Percentiles rank a stretch among this genome's conserved stretches.
Conservation (phyloP, 2,888 invertebrate genomes). For the Drosophila longiperda region DNA sequence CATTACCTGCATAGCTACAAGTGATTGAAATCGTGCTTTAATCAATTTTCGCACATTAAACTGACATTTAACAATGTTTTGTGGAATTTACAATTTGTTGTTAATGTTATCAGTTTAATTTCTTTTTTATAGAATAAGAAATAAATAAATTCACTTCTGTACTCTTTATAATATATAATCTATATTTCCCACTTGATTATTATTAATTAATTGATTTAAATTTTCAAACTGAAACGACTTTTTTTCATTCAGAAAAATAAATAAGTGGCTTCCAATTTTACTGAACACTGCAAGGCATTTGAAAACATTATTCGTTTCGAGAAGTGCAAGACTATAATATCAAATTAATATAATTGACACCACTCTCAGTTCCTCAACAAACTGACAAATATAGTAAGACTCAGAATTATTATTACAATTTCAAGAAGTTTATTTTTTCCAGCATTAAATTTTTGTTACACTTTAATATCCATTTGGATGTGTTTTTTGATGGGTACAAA, state of each 20-base stretch:
- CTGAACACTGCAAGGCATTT: background rate
- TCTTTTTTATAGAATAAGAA: too few species aligned
- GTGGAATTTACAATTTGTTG: too few species aligned
- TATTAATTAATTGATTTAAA: background rate
- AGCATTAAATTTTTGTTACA: background rate
- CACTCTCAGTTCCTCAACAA: background rate
- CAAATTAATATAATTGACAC: background rate
- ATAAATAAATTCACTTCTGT: too few species aligned
- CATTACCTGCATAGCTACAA: too few species aligned
- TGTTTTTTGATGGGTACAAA: conserved; percentile 9
- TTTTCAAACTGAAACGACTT: background rate
- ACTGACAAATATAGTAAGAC: background rate
- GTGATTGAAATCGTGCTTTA: too few species aligned
- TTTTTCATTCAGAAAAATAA: background rate
- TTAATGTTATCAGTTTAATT: too few species aligned
- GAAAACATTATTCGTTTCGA: background rate
- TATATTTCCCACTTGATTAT: background rate
- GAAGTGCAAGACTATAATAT: background rate
- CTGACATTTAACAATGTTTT: too few species aligned
- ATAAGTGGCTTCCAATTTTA: background rate
- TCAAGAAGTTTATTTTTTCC: background rate
- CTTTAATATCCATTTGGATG: background rate
- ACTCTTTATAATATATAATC: background rate
- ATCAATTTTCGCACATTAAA: too few species aligned
- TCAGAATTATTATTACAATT: background rate